Base-by-base conservation (phyloP, 2,888 invertebrate genomes). In the Orthosia incerta region DNA sequence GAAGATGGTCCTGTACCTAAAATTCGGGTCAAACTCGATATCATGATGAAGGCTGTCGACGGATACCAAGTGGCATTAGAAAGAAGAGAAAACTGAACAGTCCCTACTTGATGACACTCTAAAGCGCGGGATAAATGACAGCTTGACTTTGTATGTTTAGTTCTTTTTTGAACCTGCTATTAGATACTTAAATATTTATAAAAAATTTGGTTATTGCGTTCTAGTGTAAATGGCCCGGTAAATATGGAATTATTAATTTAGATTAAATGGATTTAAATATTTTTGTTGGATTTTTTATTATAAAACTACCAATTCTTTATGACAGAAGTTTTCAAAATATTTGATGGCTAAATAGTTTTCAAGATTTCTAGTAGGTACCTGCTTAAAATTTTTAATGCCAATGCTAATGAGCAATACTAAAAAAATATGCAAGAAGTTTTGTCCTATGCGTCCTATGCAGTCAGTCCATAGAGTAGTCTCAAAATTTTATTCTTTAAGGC, bases 1-100 rank as follows among this genome's bases (percentile, higher is more conserved):
- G 94, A 94, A 78, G 60, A 74, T 2, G 86, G 90, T 11, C 89
- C 91, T 0, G 76, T 85, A 1, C 95, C 95, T 2, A 86, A 88
- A 26, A 94, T 95, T 23, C 88, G 90, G 67, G 92, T 94, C 4
- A 95, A 95, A 82, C 73, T 95, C 1, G 95, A 95, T 72, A 84
- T 96, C 31, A 95, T 95, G 94, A 94, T 96, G 95, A 96, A 95
- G 79, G 93, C 92, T 1, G 93, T 92, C 0, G 94, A 95, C 23
- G 94, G 91, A 0, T 95, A 94, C 74, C 80, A 92, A 78, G 64
- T 95, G 1, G 88, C 91, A 15, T 79, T 95, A 50, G 91, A 93
- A 76, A 91, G 89, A 79, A 87, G 89, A 81, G 68, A 86, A 45
- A 81, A 60, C 4, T 16, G 16, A 71, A 70, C 31, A 31, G 31